phyloP scores from a whole-genome alignment of 1,140 invertebrate species.

The Nomia melanderi region DNA sequence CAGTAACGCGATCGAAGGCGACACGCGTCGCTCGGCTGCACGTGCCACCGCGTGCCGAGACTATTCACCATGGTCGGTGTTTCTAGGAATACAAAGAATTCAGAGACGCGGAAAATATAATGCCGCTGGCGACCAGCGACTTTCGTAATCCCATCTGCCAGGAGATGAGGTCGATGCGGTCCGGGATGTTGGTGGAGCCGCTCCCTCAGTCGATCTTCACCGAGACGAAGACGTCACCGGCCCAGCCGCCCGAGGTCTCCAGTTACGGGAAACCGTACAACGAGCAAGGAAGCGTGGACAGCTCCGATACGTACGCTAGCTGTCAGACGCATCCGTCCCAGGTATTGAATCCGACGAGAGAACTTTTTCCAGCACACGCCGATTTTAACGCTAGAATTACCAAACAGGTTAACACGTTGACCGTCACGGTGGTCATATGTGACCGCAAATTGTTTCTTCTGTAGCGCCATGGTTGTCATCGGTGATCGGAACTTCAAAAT shows the following conservation, averaged over 20 bases:
- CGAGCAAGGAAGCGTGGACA: slow-evolving; percentile 89
- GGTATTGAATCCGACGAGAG: no score
- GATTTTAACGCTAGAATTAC: neutral
- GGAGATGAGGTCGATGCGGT: slow-evolving; percentile 86
- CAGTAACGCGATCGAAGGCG: no score
- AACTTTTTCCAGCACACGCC: no score
- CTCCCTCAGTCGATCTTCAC: slow-evolving; percentile 7
- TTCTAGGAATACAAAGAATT: slow-evolving; percentile 92
- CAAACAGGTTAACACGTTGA: no score
- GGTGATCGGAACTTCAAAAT: no score
- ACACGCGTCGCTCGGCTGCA: no score
- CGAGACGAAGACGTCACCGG: slow-evolving; percentile 58
- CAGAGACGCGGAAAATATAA: slow-evolving; percentile 92
- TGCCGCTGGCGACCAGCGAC: slow-evolving; percentile 91
- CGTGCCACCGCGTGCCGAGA: slow-evolving; percentile 27
- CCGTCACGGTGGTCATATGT: no score
- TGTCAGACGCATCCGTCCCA: slow-evolving; percentile 96
- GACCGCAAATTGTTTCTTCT: no score
- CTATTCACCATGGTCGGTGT: slow-evolving; percentile 53
- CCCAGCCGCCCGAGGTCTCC: slow-evolving; percentile 42
- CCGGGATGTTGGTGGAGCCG: slow-evolving; percentile 10
- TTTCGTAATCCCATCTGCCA: slow-evolving; percentile 89
- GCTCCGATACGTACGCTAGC: slow-evolving; percentile 96
- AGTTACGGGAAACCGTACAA: slow-evolving; percentile 80
- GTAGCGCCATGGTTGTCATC: no score